These are phyloP conservation scores for Stenodera caucasica DNA, from an alignment of 2,888 invertebrate genomes.

Conservation along the genomic window DNA sequence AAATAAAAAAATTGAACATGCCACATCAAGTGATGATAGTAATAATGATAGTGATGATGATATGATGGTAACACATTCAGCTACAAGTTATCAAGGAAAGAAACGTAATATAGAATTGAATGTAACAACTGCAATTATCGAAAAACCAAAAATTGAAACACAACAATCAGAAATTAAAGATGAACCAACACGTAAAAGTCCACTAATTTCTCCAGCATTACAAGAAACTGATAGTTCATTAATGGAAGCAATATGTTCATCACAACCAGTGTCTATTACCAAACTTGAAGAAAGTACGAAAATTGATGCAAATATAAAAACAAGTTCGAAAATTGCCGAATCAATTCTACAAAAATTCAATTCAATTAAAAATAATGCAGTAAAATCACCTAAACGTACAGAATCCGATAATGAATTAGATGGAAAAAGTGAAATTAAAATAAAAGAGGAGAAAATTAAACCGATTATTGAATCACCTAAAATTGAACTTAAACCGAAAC, in stretches of 20 bases:
- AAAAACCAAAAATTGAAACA: slow-evolving; percentile 1
- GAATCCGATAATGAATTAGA: slow-evolving; percentile 38
- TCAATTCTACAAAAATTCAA: slow-evolving; percentile 53
- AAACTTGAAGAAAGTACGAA: slow-evolving; percentile 49
- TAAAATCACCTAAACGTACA: slow-evolving; percentile 25
- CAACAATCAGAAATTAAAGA: slow-evolving; percentile 24
- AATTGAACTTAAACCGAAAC: slow-evolving; percentile 16
- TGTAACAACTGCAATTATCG: slow-evolving; percentile 33
- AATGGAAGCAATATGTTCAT: slow-evolving; percentile 47
- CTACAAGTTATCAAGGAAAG: slow-evolving; percentile 45
- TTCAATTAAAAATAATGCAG: slow-evolving; percentile 47
- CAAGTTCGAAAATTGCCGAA: slow-evolving; percentile 53
- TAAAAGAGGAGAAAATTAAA: slow-evolving; percentile 25
- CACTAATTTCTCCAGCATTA: slow-evolving; percentile 50
- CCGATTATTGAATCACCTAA: slow-evolving; percentile 11
- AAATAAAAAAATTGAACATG: slow-evolving; percentile 17
- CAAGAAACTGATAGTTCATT: slow-evolving; percentile 53
- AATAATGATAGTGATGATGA: slow-evolving; percentile 50
- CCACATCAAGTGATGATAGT: slow-evolving; percentile 55
- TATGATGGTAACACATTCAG: slow-evolving; percentile 46
- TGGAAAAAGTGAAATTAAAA: slow-evolving; percentile 31
- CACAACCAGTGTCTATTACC: slow-evolving; percentile 41
- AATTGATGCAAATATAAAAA: slow-evolving; percentile 50
- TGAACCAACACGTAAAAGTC: slow-evolving; percentile 25
- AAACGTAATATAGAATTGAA: slow-evolving; percentile 31